phyloP scores from a whole-genome alignment of 1,140 invertebrate species.

The Drosophila baimaii region DNA sequence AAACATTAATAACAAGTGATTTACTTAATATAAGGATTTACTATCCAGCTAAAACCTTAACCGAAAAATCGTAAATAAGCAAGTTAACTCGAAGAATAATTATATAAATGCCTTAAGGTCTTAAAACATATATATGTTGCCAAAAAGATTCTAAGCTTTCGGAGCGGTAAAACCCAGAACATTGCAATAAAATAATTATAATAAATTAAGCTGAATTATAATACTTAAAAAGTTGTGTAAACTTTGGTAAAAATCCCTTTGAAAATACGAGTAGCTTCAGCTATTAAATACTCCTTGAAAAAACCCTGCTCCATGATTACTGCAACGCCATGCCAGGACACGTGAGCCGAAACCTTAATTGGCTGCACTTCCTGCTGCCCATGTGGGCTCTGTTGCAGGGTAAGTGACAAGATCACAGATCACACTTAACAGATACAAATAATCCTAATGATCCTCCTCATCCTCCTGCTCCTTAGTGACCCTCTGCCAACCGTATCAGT shows the following conservation, averaged over 20 bases:
- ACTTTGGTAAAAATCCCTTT: not conserved
- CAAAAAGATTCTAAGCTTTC: too few species aligned
- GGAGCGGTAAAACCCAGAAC: not conserved
- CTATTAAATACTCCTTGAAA: not conserved
- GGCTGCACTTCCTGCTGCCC: slow-evolving; percentile 46
- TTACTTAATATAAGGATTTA: not conserved
- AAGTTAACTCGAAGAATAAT: not conserved
- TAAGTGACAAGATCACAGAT: slow-evolving; percentile 22
- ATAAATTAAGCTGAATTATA: too few species aligned
- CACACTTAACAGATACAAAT: not conserved
- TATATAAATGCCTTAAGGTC: not conserved
- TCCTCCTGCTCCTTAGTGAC: slow-evolving; percentile 17
- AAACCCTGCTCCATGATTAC: slow-evolving; percentile 18
- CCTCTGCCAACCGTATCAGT: slow-evolving; percentile 62
- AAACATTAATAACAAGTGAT: not conserved
- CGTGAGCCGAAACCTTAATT: slow-evolving; percentile 19
- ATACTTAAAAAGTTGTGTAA: not conserved
- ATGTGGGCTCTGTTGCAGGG: slow-evolving; percentile 49
- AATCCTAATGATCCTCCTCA: not conserved
- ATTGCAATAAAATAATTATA: too few species aligned
- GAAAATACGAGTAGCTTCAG: not conserved
- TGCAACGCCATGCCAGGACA: slow-evolving; percentile 29
- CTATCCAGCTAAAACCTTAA: not conserved
- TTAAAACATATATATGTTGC: not conserved
- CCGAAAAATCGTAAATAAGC: too few species aligned